Conservation (phyloP, 2,888 invertebrate species). For the Molorchus minor region DNA sequence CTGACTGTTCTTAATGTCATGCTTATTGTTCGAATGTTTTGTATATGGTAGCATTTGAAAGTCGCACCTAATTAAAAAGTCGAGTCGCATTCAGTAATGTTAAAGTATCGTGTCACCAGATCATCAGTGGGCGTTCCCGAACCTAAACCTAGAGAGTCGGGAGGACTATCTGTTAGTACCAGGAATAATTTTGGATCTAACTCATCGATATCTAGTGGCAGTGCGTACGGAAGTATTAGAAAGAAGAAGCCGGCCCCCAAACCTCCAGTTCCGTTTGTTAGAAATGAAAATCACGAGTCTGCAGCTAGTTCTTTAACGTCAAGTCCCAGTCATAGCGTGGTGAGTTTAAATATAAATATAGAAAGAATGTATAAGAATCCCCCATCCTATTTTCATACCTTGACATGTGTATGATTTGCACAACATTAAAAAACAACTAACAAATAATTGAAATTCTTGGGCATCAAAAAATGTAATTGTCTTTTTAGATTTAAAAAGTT, state of each 20-base stretch:
- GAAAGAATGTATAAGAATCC: no score
- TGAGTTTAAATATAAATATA: no score
- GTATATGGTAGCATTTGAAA: conserved; percentile 19
- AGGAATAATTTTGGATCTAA: conserved; percentile 58
- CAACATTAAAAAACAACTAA: no score
- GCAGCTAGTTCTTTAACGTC: conserved; percentile 53
- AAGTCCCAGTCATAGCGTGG: conserved; percentile 58
- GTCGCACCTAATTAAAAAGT: conserved; percentile 10
- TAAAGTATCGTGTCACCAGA: conserved; percentile 58
- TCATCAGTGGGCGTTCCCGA: conserved; percentile 50
- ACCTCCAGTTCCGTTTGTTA: conserved; percentile 63
- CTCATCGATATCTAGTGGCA: conserved; percentile 59
- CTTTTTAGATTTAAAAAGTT: no score
- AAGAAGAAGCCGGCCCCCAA: conserved; percentile 77
- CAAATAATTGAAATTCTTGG: no score
- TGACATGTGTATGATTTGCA: no score
- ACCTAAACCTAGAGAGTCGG: conserved; percentile 53
- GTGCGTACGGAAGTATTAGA: conserved; percentile 61
- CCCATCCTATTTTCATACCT: no score
- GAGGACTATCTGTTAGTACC: conserved; percentile 49
- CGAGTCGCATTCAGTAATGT: conserved; percentile 45
- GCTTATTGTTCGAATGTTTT: conserved; percentile 23
- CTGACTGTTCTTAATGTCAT: conserved; percentile 27
- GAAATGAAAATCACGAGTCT: conserved; percentile 41
- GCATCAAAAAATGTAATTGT: no score